A percentile compares a stretch with the other conserved stretches of the same genome.
These are phyloP conservation scores for Poecilia gillii DNA, from an alignment of 2,797 vertebrate genomes.

Conservation along the genomic window DNA sequence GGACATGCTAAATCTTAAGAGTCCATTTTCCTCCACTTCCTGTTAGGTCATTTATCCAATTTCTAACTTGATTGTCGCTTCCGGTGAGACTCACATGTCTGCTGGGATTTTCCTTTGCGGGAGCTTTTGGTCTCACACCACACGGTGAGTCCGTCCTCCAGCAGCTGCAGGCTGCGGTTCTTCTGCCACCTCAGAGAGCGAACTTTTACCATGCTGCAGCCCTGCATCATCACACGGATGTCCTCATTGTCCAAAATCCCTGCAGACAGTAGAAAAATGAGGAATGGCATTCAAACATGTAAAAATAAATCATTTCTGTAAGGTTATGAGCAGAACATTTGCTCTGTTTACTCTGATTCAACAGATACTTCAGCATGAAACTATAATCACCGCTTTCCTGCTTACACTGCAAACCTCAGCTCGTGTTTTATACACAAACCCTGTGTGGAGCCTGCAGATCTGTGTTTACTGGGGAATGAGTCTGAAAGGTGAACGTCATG, in stretches of 20 bases:
- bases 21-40: background rate
- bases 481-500: background rate
- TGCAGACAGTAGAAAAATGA: conserved; percentile 50
- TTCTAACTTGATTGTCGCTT: background rate
- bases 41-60: background rate
- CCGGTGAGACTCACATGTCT: conserved; percentile 85
- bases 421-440: conserved; percentile 53
- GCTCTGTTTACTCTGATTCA: background rate
- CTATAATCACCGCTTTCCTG: conserved; percentile 22
- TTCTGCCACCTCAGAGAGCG: conserved; percentile 86
- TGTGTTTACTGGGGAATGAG: background rate
- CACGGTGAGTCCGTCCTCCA: conserved; percentile 91
- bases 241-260: conserved; percentile 90
- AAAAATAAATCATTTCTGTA: background rate
- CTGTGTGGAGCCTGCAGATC: background rate
- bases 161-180: conserved; percentile 85
- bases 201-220: conserved; percentile 89
- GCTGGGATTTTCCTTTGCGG: conserved; percentile 79
- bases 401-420: conserved; percentile 34
- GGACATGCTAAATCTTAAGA: background rate
- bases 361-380: background rate
- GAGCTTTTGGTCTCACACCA: conserved; percentile 89
- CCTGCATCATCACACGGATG: conserved; percentile 87
- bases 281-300: background rate
- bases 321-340: background rate